Evolutionary conservation across 2,888 invertebrate species (phyloP).

Genomic region (Apantesis nais): DNA sequence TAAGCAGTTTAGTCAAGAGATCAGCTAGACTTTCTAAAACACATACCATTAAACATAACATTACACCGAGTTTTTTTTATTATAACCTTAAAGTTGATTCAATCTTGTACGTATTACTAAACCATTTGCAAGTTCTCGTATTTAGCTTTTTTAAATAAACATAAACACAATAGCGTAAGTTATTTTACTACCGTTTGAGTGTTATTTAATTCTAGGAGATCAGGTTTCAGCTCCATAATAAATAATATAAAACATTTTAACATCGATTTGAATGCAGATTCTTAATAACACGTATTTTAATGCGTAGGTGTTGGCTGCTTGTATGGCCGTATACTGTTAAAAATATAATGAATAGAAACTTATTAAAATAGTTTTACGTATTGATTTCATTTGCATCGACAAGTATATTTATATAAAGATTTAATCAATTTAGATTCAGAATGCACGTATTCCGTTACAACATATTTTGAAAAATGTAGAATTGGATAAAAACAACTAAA

Average conservation of each 20-base stretch:
- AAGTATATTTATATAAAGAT: slow-evolving; percentile 1
- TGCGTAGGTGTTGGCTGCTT: slow-evolving; percentile 31
- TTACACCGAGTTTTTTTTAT: too few species aligned
- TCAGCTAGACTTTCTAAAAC: too few species aligned
- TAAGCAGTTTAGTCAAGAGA: too few species aligned
- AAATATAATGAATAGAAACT: not conserved
- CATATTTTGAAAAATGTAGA: not conserved
- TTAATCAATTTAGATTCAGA: not conserved
- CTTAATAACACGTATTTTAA: slow-evolving; percentile 18
- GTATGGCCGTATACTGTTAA: slow-evolving; percentile 2
- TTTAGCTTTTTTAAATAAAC: slow-evolving; percentile 10
- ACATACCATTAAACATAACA: too few species aligned
- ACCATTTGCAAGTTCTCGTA: slow-evolving; percentile 9
- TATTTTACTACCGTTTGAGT: slow-evolving; percentile 34
- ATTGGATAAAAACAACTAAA: not conserved
- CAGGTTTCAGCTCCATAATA: slow-evolving; percentile 32
- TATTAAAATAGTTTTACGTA: slow-evolving; percentile 5
- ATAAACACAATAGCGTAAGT: slow-evolving; percentile 7
- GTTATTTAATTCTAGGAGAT: slow-evolving; percentile 29
- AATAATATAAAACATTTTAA: slow-evolving; percentile 34
- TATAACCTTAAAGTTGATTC: not conserved
- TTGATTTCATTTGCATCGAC: slow-evolving; percentile 6
- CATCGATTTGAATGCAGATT: slow-evolving; percentile 37
- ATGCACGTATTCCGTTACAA: not conserved
- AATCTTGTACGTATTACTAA: slow-evolving; percentile 5